Conservation (phyloP, 2,888 invertebrate genomes). For the Epinotia nisella region DNA sequence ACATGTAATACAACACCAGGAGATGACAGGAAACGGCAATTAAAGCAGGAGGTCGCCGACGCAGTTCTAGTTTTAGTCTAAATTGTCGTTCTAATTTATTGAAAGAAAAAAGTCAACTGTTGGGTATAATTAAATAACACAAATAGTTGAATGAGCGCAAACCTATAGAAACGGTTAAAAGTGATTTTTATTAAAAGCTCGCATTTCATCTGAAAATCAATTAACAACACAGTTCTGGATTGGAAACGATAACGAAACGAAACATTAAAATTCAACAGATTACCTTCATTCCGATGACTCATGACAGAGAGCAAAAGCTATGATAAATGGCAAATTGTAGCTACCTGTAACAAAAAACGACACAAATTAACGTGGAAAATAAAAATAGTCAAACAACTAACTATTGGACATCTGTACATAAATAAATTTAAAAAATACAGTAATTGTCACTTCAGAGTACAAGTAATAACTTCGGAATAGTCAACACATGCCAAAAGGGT, state of each 20-base stretch:
- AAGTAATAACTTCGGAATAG: slow-evolving; percentile 22
- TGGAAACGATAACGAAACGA: background rate
- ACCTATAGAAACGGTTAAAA: background rate
- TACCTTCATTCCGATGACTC: slow-evolving; percentile 50
- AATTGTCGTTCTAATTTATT: slow-evolving; percentile 12
- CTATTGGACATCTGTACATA: background rate
- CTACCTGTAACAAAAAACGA: slow-evolving; percentile 48
- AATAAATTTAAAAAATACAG: background rate
- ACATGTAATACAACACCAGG: slow-evolving; percentile 62
- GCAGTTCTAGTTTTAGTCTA: slow-evolving; percentile 58
- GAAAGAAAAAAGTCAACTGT: slow-evolving; percentile 14
- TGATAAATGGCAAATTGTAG: slow-evolving; percentile 47
- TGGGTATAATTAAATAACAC: slow-evolving; percentile 3
- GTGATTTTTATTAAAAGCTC: slow-evolving; percentile 13
- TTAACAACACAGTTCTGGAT: background rate
- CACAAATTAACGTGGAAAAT: background rate
- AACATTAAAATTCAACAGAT: slow-evolving; percentile 47
- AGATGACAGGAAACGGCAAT: slow-evolving; percentile 65
- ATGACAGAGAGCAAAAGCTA: slow-evolving; percentile 48
- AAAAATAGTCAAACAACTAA: no score
- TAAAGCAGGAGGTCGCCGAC: slow-evolving; percentile 64
- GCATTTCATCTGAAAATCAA: slow-evolving; percentile 12
- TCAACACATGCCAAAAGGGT: slow-evolving; percentile 37
- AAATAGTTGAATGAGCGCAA: slow-evolving; percentile 7
- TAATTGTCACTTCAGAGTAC: slow-evolving; percentile 6